A percentile compares a stretch with the other conserved stretches of the same genome.
Evolutionary conservation across 2,888 invertebrate species (phyloP).

Genomic region (Ophioninae sp.): DNA sequence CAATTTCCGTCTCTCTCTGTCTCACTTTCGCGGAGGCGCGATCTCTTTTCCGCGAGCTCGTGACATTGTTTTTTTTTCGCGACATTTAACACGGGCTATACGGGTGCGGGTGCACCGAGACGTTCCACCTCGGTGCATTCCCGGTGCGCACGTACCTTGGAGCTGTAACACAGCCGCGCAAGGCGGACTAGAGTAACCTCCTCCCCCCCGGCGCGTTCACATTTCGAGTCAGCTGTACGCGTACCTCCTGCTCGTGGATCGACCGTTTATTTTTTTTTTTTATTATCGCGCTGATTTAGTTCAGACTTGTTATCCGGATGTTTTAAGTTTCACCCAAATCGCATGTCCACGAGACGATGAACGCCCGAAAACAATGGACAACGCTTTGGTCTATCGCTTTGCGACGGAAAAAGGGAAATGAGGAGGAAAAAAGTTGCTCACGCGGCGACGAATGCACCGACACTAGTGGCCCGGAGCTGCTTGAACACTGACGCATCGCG

Average conservation of each 20-base stretch:
- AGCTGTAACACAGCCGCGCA: constrained; percentile 36
- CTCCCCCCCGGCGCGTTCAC: neutral
- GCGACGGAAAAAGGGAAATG: neutral
- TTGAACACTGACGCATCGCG: too few relatives aligned
- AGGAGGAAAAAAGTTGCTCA: neutral
- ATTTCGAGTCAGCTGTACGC: constrained; percentile 41
- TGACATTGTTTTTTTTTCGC: constrained; percentile 44
- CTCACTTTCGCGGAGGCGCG: neutral
- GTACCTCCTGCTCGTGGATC: neutral
- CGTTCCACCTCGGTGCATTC: constrained; percentile 36
- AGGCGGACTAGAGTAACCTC: constrained; percentile 39
- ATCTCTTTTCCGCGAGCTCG: constrained; percentile 27
- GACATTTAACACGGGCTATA: neutral
- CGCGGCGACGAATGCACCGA: constrained; percentile 2
- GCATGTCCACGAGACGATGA: too few relatives aligned
- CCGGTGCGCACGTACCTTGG: constrained; percentile 50
- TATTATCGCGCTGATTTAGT: neutral
- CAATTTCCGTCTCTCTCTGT: constrained; percentile 5
- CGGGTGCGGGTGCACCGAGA: constrained; percentile 28
- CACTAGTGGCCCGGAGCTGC: neutral
- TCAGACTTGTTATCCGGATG: neutral
- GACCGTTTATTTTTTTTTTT: neutral
- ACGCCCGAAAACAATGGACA: neutral
- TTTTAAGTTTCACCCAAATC: too few relatives aligned
- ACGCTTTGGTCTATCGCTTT: neutral